A percentile compares a stretch with the other conserved stretches of the same genome.
Conservation (phyloP, 2,888 invertebrate genomes). For the Apotomis capreana region DNA sequence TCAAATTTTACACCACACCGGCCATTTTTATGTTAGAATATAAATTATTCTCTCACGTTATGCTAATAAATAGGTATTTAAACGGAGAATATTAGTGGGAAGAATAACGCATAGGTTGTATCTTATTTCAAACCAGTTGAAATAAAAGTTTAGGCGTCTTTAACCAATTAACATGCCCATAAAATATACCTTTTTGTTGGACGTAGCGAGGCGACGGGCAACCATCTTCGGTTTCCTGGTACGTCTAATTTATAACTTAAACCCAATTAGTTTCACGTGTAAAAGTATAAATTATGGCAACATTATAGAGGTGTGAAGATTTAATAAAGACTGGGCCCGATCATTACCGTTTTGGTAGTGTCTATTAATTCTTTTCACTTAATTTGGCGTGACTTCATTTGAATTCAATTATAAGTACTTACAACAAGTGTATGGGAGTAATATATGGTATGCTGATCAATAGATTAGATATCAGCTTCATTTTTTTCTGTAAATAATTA, state of each 20-base stretch:
- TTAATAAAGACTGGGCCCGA: constrained; percentile 55
- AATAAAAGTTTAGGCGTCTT: constrained; percentile 34
- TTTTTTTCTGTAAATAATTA: no score
- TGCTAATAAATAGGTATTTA: constrained; percentile 39
- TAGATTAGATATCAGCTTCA: not conserved
- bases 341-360: constrained; percentile 16
- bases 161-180: constrained; percentile 55
- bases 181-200: constrained; percentile 54
- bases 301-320: constrained; percentile 61
- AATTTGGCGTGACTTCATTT: constrained; percentile 10
- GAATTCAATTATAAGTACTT: constrained; percentile 11
- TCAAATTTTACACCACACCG: constrained; percentile 32
- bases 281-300: constrained; percentile 61
- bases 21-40: constrained; percentile 37
- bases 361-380: constrained; percentile 16
- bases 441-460: not conserved
- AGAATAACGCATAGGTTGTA: constrained; percentile 30
- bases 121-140: constrained; percentile 40
- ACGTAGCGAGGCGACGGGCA: constrained; percentile 46
- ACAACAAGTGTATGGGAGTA: not conserved
- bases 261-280: constrained; percentile 59
- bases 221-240: constrained; percentile 54
- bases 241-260: constrained; percentile 70
- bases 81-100: constrained; percentile 36
- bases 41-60: constrained; percentile 39